Evolutionary conservation across 2,888 invertebrate genomes (phyloP), one percentile per base, ranked within the genome.

Genomic region (Mythimna pallens): DNA sequence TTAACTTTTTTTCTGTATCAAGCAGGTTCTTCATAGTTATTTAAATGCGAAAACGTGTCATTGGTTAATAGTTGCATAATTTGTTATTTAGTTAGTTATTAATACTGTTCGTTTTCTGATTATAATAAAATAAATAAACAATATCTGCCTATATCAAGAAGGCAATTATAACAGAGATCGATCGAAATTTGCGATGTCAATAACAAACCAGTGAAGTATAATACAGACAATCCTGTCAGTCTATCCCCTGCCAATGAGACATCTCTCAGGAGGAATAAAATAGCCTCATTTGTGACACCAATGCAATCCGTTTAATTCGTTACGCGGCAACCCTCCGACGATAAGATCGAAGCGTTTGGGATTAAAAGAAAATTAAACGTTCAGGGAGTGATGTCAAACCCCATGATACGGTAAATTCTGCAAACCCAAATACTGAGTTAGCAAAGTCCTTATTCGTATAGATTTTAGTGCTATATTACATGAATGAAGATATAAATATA

Each of bases 321-420:
- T 92, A 94, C 95, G 93, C 91, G 82, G 92, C 93, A 93, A 92
- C 94, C 95, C 95, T 92, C 93, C 89, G 88, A 93, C 92, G 93
- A 95, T 95, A 94, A 92, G 90, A 94, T 94, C 91, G 92, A 92
- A 92, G 92, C 94, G 91, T 93, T 93, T 89, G 92, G 94, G 95
- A 95, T 96, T 95, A 96, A 95, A 96, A 95, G 95, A 96, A 95
- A 96, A 95, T 95, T 95, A 95, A 95, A 95, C 93, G 94, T 91
- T 92, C 89, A 90, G 88, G 91, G 91, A 92, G 90, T 90, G 91
- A 92, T 94, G 93, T 93, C 94, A 94, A 89, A 93, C 92, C 92
- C 95, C 90, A 93, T 90, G 88, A 89, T 89, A 87, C 81, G 82
- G 82, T 88, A 86, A 86, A 73, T 80, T 83, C 80, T 80, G 69